Conservation (phyloP, 2,888 invertebrate species). For the Chrysina gloriosa region DNA sequence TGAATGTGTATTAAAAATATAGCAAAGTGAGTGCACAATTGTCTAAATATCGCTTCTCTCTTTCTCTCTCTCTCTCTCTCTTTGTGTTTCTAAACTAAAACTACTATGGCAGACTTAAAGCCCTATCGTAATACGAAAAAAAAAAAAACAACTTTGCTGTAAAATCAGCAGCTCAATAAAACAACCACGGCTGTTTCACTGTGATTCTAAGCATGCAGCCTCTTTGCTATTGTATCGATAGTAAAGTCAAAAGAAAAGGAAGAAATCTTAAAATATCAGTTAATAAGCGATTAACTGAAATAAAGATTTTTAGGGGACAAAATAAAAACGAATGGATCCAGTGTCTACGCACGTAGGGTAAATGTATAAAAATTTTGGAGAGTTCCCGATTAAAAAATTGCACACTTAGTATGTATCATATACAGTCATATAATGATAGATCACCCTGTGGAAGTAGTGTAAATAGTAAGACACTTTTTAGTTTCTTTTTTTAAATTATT, state of each 20-base stretch:
- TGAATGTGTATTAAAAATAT: constrained; percentile 34
- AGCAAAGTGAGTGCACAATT: constrained; percentile 26
- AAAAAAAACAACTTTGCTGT: constrained; percentile 32
- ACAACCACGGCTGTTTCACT: constrained; percentile 25
- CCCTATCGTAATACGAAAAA: constrained; percentile 28
- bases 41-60: constrained; percentile 24
- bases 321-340: not conserved
- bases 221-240: constrained; percentile 11
- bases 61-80: not conserved
- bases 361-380: constrained; percentile 30
- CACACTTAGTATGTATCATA: constrained; percentile 27
- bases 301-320: constrained; percentile 24
- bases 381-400: constrained; percentile 27
- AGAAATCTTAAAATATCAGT: constrained; percentile 38
- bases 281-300: constrained; percentile 32
- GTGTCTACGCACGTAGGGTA: not conserved
- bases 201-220: constrained; percentile 26
- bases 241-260: not conserved
- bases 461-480: constrained; percentile 34
- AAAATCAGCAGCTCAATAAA: constrained; percentile 30
- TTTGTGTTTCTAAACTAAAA: constrained; percentile 19
- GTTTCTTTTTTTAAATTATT: constrained; percentile 7
- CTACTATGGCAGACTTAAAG: constrained; percentile 39
- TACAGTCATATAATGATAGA: constrained; percentile 21
- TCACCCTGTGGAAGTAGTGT: constrained; percentile 34